Percentiles rank a stretch among this genome's conserved stretches.
Evolutionary conservation across 2,888 invertebrate species (phyloP).

Genomic region (Nemapogon koenigi): DNA sequence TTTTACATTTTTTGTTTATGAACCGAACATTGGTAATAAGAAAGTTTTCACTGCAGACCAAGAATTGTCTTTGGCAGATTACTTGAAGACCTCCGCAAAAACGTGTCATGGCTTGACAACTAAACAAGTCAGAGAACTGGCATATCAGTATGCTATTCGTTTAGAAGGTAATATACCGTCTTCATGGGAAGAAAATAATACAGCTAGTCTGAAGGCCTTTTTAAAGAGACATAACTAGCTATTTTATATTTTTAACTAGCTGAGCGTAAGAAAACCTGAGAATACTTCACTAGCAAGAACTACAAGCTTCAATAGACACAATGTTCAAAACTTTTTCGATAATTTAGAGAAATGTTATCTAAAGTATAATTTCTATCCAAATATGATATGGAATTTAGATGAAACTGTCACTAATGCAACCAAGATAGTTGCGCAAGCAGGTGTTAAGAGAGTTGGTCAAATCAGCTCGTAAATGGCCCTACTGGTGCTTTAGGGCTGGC

Average conservation of each 20-base stretch:
- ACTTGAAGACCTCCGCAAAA: too few relatives aligned
- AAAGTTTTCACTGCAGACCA: too few relatives aligned
- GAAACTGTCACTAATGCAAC: slow-evolving; percentile 13
- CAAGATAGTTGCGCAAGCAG: slow-evolving; percentile 13
- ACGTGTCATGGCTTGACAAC: too few relatives aligned
- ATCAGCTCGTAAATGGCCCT: slow-evolving; percentile 15
- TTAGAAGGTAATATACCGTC: not conserved
- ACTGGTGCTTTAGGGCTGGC: slow-evolving; percentile 15
- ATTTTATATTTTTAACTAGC: too few relatives aligned
- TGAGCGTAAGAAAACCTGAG: slow-evolving; percentile 15
- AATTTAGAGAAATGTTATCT: slow-evolving; percentile 14
- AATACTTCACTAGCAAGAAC: slow-evolving; percentile 17
- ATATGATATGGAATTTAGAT: slow-evolving; percentile 16
- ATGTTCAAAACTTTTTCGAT: slow-evolving; percentile 14
- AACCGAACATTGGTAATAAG: too few relatives aligned
- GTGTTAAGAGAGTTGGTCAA: slow-evolving; percentile 15
- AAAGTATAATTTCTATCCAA: slow-evolving; percentile 13
- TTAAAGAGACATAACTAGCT: slow-evolving; percentile 14
- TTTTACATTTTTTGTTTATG: too few relatives aligned
- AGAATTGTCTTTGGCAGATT: too few relatives aligned
- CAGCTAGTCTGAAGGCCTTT: slow-evolving; percentile 33
- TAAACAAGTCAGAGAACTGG: too few relatives aligned
- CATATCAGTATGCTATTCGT: too few relatives aligned
- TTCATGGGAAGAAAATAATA: slow-evolving; percentile 3
- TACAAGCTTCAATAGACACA: slow-evolving; percentile 15